These are phyloP conservation scores for Plutomurus gul DNA, from an alignment of 1,140 invertebrate genomes.

Conservation along the genomic window DNA sequence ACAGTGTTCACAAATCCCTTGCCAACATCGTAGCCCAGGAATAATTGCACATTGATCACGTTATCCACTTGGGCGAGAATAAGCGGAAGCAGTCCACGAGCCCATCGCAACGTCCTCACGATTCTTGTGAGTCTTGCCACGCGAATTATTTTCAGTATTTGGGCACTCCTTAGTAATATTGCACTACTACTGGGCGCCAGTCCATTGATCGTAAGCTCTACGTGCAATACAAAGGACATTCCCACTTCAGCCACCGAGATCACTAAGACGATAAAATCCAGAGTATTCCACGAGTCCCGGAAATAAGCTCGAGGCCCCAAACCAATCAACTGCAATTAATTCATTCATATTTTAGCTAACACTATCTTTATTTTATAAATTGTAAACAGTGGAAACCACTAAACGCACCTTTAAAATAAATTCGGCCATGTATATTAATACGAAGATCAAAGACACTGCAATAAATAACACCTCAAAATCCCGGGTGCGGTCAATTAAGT, in stretches of 20 bases:
- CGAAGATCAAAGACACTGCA: slow-evolving; percentile 4
- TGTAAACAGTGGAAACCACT: too few species aligned
- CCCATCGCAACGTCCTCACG: slow-evolving; percentile 10
- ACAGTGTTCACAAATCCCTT: slow-evolving; percentile 64
- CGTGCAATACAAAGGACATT: too few species aligned
- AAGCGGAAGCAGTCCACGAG: slow-evolving; percentile 35
- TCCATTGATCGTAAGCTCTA: too few species aligned
- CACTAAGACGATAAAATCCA: slow-evolving; percentile 25
- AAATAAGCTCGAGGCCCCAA: neutral
- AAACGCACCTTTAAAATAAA: too few species aligned
- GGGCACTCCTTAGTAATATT: too few species aligned
- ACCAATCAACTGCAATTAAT: neutral
- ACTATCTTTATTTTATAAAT: too few species aligned
- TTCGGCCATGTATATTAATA: slow-evolving; percentile 34
- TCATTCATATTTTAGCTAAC: too few species aligned
- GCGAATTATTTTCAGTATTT: too few species aligned
- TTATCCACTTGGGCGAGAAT: slow-evolving; percentile 55
- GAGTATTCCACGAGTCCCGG: slow-evolving; percentile 18
- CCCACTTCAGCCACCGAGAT: slow-evolving; percentile 16
- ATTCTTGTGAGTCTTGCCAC: slow-evolving; percentile 18
- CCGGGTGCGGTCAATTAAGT: too few species aligned
- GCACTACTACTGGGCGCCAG: too few species aligned
- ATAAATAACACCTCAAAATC: slow-evolving; percentile 29
- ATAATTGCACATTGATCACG: slow-evolving; percentile 42
- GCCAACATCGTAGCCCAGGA: slow-evolving; percentile 52